Evolutionary conservation across 2,113 vertebrate species (phyloP), one percentile per base, ranked within the genome.

Genomic region (Stigmatopora argus): DNA sequence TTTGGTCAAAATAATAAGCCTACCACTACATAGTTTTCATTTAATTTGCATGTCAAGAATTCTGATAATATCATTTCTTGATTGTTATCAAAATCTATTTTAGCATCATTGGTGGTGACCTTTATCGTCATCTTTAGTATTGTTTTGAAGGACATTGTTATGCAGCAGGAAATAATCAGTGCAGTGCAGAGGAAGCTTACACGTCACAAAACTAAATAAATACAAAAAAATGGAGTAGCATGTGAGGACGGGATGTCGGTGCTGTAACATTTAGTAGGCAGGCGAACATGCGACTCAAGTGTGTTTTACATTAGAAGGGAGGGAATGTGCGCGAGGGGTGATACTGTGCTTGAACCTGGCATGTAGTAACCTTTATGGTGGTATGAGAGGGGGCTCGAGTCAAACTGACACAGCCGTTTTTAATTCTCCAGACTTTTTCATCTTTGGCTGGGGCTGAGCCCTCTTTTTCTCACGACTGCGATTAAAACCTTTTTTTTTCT

Each of bases 281-380:
- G 66, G 26, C 51, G 66, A 64, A 45, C 49, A 59, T 66, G 44
- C 57, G 63, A 71, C 31, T 65, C n/a, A 65, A 72, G 86, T 84
- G 80, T 87, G 87, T 88, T 89, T 89, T 75, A 84, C 82, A 89
- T 89, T 86, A 89, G 5, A 55, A 14, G 23, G 53, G 53, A 19
- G n/a, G 52, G 52, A 19, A 21, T 9, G n/a, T 21, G 70, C 38
- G 70, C 71, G 78, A 79, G 73, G 85, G 81, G 78, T 85, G 85
- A 86, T 80, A 89, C 82, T 87, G 73, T 77, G 86, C 85, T 83
- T 89, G 85, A 89, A 87, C 87, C 75, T 87, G 81, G 80, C 82
- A 85, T 81, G 84, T 81, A 86, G 82, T 84, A 89, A 89, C 85
- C 82, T 89, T 89, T 89, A 89, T 83, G 79, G 74, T 72, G 77